Conservation (phyloP, 2,888 invertebrate species). For the Steinernema carpocapsae region DNA sequence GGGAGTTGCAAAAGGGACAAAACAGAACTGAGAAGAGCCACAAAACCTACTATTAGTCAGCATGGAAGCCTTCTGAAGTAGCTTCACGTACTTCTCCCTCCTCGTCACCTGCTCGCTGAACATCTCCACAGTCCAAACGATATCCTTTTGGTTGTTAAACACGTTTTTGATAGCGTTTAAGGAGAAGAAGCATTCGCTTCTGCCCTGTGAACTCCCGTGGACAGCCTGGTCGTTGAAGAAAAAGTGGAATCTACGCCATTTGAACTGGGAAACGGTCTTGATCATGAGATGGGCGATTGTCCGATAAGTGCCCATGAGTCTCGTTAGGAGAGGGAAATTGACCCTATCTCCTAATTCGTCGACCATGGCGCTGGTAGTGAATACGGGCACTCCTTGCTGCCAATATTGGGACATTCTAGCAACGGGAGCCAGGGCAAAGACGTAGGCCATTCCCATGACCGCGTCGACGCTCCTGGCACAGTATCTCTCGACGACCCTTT, state of each 20-base stretch:
- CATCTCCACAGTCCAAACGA: conserved; percentile 64
- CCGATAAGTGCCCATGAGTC: conserved; percentile 81
- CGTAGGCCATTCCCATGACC: conserved; percentile 85
- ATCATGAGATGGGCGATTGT: conserved; percentile 57
- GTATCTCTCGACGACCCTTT: conserved; percentile 64
- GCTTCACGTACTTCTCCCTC: conserved; percentile 74
- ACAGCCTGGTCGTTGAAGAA: conserved; percentile 63
- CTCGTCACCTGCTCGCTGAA: conserved; percentile 76
- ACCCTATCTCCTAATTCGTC: conserved; percentile 78
- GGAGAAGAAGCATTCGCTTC: conserved; percentile 63
- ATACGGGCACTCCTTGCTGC: conserved; percentile 76
- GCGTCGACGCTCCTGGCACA: conserved; percentile 75
- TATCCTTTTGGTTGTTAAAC: conserved; percentile 58
- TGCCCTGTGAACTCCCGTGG: conserved; percentile 51
- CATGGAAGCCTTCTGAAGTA: conserved; percentile 75
- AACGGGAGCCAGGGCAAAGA: conserved; percentile 85
- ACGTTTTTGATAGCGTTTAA: conserved; percentile 65
- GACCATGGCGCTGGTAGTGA: conserved; percentile 82
- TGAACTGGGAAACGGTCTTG: conserved; percentile 70
- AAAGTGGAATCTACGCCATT: conserved; percentile 75
- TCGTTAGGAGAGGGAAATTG: conserved; percentile 80
- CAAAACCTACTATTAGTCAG: conserved; percentile 63
- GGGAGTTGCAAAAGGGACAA: too few relatives aligned
- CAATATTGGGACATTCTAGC: conserved; percentile 72
- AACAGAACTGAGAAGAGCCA: too few relatives aligned